These are phyloP conservation scores for Dendrolimus kikuchii DNA, from an alignment of 1,140 invertebrate species.

Conservation along the genomic window DNA sequence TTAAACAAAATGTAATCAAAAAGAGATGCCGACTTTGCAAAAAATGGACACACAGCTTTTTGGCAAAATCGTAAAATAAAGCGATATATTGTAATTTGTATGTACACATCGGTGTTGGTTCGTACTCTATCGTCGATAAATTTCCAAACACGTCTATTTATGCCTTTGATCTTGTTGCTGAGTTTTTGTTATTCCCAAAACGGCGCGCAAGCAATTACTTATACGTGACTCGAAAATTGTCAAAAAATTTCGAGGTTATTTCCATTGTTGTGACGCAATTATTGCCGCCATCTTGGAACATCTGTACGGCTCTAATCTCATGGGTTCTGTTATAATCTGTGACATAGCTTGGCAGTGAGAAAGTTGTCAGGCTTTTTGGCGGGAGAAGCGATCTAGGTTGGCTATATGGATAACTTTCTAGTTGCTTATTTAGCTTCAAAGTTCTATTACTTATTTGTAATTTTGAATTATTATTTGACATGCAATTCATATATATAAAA, in stretches of 20 bases:
- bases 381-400: too few relatives aligned
- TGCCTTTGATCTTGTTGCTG: constrained; percentile 62
- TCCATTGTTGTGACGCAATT: constrained; percentile 26
- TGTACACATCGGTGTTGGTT: constrained; percentile 38
- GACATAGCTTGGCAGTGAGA: too few relatives aligned
- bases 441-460: too few relatives aligned
- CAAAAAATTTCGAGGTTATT: constrained; percentile 44
- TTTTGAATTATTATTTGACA: too few relatives aligned
- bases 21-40: not conserved
- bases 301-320: constrained; percentile 5
- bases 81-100: constrained; percentile 14
- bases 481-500: too few relatives aligned
- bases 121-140: constrained; percentile 51
- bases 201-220: constrained; percentile 51
- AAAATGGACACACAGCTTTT: not conserved
- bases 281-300: constrained; percentile 40
- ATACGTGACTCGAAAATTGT: constrained; percentile 55
- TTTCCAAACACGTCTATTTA: constrained; percentile 63
- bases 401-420: too few relatives aligned
- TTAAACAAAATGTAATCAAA: not conserved
- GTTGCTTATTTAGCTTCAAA: too few relatives aligned
- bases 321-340: too few relatives aligned
- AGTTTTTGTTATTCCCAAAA: constrained; percentile 56
- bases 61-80: not conserved
- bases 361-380: too few relatives aligned